Percentiles rank a stretch among this genome's conserved stretches.
Conservation (phyloP, 1,140 invertebrate species). For the Cyphomyrmex costatus region DNA sequence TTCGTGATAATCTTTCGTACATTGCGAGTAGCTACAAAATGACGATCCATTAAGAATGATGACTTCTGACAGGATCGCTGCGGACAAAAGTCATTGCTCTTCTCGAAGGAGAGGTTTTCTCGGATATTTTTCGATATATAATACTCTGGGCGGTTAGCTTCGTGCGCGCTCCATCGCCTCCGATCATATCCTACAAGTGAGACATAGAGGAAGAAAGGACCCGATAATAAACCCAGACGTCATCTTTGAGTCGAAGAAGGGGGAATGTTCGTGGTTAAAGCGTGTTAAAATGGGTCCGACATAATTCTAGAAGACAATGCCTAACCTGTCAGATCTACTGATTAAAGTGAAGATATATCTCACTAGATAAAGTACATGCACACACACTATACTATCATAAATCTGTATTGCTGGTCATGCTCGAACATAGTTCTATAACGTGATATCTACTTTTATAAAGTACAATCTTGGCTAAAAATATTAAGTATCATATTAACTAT, state of each 20-base stretch:
- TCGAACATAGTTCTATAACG: not conserved
- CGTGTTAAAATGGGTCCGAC: constrained; percentile 64
- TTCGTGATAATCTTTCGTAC: constrained; percentile 20
- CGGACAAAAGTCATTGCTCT: constrained; percentile 80
- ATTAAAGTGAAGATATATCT: constrained; percentile 31
- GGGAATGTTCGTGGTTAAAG: constrained; percentile 61
- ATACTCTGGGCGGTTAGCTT: constrained; percentile 84
- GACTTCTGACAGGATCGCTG: constrained; percentile 70
- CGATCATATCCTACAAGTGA: constrained; percentile 79
- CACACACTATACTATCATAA: not conserved
- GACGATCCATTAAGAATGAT: constrained; percentile 72
- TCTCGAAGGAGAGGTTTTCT: constrained; percentile 78
- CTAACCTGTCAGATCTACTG: constrained; percentile 18
- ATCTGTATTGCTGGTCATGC: not conserved
- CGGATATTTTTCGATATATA: constrained; percentile 83
- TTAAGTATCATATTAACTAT: too few relatives aligned
- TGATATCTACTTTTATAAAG: not conserved
- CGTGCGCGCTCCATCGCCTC: constrained; percentile 82
- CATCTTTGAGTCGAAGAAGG: constrained; percentile 51
- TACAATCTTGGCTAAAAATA: not conserved
- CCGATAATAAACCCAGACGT: constrained; percentile 75
- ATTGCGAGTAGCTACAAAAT: constrained; percentile 57
- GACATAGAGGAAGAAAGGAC: constrained; percentile 72
- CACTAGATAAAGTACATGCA: constrained; percentile 26
- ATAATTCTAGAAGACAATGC: constrained; percentile 51